A percentile compares a stretch with the other conserved stretches of the same genome.
phyloP scores from a whole-genome alignment of 2,113 vertebrate genomes.

The Myanophis thanlyinensis region DNA sequence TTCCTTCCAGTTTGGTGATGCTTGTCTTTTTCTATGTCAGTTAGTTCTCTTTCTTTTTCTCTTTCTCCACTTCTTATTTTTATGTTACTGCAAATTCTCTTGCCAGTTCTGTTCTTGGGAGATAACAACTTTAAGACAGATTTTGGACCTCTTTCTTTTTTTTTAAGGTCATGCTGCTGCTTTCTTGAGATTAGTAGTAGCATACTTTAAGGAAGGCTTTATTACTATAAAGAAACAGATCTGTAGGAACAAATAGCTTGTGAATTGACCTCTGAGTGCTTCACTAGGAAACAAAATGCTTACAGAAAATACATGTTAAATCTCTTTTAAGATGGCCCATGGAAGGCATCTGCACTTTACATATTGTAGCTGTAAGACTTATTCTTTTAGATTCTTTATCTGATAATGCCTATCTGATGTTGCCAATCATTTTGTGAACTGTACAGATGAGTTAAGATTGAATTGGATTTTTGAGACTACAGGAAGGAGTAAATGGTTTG shows the following conservation, averaged over 20 bases:
- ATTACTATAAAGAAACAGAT: constrained; percentile 31
- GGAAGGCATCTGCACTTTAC: constrained; percentile 62
- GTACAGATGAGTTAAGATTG: constrained; percentile 4
- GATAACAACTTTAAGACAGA: not conserved
- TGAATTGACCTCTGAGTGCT: constrained; percentile 49
- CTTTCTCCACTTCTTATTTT: not conserved
- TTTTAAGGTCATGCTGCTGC: constrained; percentile 4
- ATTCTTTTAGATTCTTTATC: constrained; percentile 19
- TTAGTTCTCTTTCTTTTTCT: not conserved
- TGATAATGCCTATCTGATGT: constrained; percentile 23
- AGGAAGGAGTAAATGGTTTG: not conserved
- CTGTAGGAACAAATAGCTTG: constrained; percentile 41
- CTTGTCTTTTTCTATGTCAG: too few species aligned
- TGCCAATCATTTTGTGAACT: not conserved
- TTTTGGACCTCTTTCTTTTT: not conserved
- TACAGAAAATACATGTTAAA: constrained; percentile 59
- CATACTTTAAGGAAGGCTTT: constrained; percentile 44
- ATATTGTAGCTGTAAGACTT: constrained; percentile 56
- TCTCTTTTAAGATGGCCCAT: constrained; percentile 49
- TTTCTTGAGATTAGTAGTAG: constrained; percentile 41
- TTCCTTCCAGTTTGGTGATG: not conserved
- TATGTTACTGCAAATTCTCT: not conserved
- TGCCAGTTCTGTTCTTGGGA: not conserved
- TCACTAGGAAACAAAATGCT: constrained; percentile 61
- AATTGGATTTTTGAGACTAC: not conserved